A percentile compares a stretch with the other conserved stretches of the same genome.
These are phyloP conservation scores for Nysson spinosus DNA, from an alignment of 2,888 invertebrate genomes.

Conservation along the genomic window DNA sequence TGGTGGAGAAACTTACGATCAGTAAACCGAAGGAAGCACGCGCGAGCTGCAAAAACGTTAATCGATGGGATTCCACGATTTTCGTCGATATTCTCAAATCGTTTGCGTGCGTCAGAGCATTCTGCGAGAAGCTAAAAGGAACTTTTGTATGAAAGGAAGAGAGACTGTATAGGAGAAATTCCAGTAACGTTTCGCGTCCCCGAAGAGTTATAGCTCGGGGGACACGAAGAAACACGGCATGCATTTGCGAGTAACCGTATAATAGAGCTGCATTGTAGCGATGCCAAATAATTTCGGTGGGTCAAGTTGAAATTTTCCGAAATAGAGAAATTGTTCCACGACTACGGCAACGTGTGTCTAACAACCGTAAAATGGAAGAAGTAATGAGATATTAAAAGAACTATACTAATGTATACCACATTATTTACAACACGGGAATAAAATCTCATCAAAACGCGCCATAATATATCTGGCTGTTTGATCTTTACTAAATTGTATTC, in stretches of 20 bases:
- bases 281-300: slow-evolving; percentile 50
- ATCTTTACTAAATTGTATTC: too few relatives aligned
- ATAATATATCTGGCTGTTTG: too few relatives aligned
- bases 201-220: slow-evolving; percentile 56
- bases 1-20: too few relatives aligned
- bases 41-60: slow-evolving; percentile 25
- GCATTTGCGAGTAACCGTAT: slow-evolving; percentile 57
- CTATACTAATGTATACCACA: too few relatives aligned
- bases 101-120: slow-evolving; percentile 37
- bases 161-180: slow-evolving; percentile 41
- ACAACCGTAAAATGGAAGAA: too few relatives aligned
- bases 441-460: too few relatives aligned
- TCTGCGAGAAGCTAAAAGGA: slow-evolving; percentile 46
- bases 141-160: slow-evolving; percentile 43
- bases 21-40: too few relatives aligned
- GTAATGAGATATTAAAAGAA: too few relatives aligned
- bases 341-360: too few relatives aligned
- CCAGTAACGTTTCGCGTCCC: slow-evolving; percentile 53
- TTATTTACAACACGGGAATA: too few relatives aligned
- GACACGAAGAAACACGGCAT: slow-evolving; percentile 58
- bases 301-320: slow-evolving; percentile 38
- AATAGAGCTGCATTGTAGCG: slow-evolving; percentile 48
- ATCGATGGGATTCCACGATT: slow-evolving; percentile 45
- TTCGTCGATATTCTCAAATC: slow-evolving; percentile 48
- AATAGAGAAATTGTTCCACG: slow-evolving; percentile 42